Base-by-base conservation (phyloP, 1,140 invertebrate species). In the Zaprionus gabonicus region DNA sequence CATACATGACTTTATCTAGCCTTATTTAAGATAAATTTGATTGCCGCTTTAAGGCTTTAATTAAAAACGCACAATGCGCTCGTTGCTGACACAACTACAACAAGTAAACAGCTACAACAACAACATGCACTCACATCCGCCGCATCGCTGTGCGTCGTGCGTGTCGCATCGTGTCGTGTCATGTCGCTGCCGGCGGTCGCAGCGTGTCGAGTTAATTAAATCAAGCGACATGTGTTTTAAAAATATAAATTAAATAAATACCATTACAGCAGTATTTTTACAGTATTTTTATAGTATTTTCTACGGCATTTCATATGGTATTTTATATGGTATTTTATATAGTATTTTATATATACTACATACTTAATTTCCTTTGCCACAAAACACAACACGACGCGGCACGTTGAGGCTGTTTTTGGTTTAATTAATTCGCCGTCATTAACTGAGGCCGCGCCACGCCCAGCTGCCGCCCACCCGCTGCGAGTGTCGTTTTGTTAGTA, bases 391-490 rank as follows among this genome's bases (percentile, higher is more conserved):
- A 69, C 67, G 80, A n/a, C 55, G 27, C 27, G 31, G 71, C 75
- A n/a, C 15, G 41, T 17, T 9, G 31, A 34, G 28, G 62, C 70
- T 76, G 85, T 90, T 85, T 88, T 78, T 76, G 85, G 81, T 85
- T 88, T 85, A 88, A 88, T 88, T 88, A 90, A 88, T 88, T 88
- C 90, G 86, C 81, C 75, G 78, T 84, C 85, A 90, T 88, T 88
- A 88, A 90, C 70, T 85, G 75, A 57, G 81, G 71, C 67, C 65
- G 12, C 15, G 57, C 20, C 41, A 46, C 41, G 46, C 46, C 46
- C 46, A 23, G 20, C 46, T 3, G 17, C 3, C 9, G 10, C 46
- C 9, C 46, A 15, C 65, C 65, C 10, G 55, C 65, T 67, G 64
- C 34, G 55, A 34, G 53, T 58, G 36, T 17, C n/a, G 51, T 71